These are phyloP conservation scores for Oedothorax gibbosus DNA, from an alignment of 1,140 invertebrate genomes.

Conservation along the genomic window DNA sequence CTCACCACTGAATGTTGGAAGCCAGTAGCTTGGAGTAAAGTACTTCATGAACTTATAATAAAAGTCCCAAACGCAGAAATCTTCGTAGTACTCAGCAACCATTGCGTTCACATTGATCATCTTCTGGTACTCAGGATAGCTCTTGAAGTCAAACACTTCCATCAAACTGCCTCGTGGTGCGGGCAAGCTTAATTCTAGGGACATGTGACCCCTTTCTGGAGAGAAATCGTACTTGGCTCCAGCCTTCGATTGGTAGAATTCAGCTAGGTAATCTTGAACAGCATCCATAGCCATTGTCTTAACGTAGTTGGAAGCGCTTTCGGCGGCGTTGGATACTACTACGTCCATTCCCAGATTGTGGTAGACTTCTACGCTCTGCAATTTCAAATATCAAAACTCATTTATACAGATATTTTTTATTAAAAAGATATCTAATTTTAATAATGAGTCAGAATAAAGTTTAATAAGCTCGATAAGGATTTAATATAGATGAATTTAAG, in stretches of 20 bases:
- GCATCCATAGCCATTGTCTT: conserved; percentile 9
- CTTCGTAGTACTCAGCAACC: conserved; percentile 44
- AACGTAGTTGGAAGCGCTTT: conserved; percentile 9
- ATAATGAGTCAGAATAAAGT: no score
- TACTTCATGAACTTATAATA: conserved; percentile 57
- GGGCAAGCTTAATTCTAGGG: conserved; percentile 49
- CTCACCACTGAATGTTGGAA: conserved; percentile 54
- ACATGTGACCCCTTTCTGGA: conserved; percentile 40
- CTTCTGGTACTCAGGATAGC: conserved; percentile 52
- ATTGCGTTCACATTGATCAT: conserved; percentile 26
- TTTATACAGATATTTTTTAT: neutral
- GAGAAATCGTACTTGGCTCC: conserved; percentile 47
- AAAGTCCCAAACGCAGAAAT: conserved; percentile 60
- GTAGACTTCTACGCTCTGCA: conserved; percentile 45
- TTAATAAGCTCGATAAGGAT: no score
- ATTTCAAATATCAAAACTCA: neutral
- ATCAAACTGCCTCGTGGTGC: conserved; percentile 3
- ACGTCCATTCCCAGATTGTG: conserved; percentile 44
- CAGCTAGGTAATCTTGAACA: conserved; percentile 35
- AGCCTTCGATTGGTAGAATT: conserved; percentile 34
- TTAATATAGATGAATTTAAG: no score
- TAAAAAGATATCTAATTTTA: neutral
- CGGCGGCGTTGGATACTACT: neutral
- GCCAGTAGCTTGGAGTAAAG: conserved; percentile 33
- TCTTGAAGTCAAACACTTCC: conserved; percentile 44